Conservation (phyloP, 2,888 invertebrate species). For the Drosophila siamana region DNA sequence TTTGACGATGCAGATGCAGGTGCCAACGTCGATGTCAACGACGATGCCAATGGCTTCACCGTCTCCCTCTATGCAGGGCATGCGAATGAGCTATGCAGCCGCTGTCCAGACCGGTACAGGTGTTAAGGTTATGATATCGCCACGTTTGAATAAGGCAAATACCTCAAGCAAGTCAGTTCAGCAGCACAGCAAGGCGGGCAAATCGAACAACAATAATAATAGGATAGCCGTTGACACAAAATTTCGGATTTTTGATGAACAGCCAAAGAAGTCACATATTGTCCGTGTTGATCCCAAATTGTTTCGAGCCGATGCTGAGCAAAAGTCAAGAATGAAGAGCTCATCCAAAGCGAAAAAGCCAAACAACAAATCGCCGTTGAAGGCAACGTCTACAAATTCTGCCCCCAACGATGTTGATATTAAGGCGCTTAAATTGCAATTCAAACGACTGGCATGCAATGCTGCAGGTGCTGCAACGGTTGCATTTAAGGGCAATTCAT, state of each 20-base stretch:
- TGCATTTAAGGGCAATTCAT: constrained; percentile 39
- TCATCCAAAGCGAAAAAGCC: constrained; percentile 33
- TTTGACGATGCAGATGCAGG: constrained; percentile 1
- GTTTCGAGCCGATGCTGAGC: constrained; percentile 36
- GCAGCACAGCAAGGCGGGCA: constrained; percentile 24
- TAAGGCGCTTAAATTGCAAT: constrained; percentile 39
- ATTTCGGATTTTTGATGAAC: constrained; percentile 51
- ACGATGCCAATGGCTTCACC: constrained; percentile 12
- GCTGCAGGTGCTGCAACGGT: constrained; percentile 15
- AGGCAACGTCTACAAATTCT: background rate
- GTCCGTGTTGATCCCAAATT: constrained; percentile 51
- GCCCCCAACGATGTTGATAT: constrained; percentile 34
- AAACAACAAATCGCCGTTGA: constrained; percentile 15
- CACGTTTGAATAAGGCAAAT: constrained; percentile 43
- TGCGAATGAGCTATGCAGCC: constrained; percentile 60
- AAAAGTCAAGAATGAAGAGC: constrained; percentile 19
- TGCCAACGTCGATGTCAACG: background rate
- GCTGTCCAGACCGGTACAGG: constrained; percentile 52
- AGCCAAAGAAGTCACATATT: constrained; percentile 59
- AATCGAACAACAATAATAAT: constrained; percentile 13
- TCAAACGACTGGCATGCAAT: constrained; percentile 36
- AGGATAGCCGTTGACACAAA: constrained; percentile 39
- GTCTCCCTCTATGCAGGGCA: constrained; percentile 21
- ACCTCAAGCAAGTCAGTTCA: constrained; percentile 17
- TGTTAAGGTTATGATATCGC: constrained; percentile 53